phyloP scores from a whole-genome alignment of 2,888 invertebrate species.

The Conops quadrifasciatus region DNA sequence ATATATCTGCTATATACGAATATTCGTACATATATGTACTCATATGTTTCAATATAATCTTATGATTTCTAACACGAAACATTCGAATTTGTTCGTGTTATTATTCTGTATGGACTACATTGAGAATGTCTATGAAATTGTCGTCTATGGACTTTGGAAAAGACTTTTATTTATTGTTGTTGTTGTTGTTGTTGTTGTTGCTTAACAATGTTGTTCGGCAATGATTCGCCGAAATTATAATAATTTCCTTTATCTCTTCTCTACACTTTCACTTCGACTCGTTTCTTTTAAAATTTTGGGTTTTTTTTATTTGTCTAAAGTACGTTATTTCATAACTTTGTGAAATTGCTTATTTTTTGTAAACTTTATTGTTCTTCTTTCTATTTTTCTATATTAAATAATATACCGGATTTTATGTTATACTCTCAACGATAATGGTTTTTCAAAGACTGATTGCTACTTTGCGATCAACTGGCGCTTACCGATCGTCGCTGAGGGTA shows the following conservation, averaged over 20 bases:
- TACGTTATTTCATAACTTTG: not conserved
- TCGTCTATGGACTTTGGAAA: not conserved
- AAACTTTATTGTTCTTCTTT: not conserved
- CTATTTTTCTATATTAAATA: not conserved
- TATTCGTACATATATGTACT: too few species aligned
- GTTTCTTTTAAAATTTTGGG: not conserved
- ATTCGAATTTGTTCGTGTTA: slow-evolving; percentile 54
- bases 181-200: not conserved
- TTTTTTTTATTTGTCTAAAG: not conserved
- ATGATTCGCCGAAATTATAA: slow-evolving; percentile 23
- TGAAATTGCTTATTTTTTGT: not conserved
- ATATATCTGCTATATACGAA: too few species aligned
- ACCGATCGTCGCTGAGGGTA: too few species aligned
- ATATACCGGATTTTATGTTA: not conserved
- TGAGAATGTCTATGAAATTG: slow-evolving; percentile 51
- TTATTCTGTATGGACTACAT: slow-evolving; percentile 58
- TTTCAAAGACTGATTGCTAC: not conserved
- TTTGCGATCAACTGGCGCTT: not conserved
- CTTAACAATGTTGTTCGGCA: slow-evolving; percentile 39
- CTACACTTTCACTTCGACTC: not conserved
- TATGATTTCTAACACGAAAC: slow-evolving; percentile 56
- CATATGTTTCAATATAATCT: too few species aligned
- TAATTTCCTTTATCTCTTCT: not conserved
- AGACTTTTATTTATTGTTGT: not conserved
- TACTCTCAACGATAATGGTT: not conserved